phyloP scores from a whole-genome alignment of 2,797 vertebrate species.

The Calcarius lapponicus region DNA sequence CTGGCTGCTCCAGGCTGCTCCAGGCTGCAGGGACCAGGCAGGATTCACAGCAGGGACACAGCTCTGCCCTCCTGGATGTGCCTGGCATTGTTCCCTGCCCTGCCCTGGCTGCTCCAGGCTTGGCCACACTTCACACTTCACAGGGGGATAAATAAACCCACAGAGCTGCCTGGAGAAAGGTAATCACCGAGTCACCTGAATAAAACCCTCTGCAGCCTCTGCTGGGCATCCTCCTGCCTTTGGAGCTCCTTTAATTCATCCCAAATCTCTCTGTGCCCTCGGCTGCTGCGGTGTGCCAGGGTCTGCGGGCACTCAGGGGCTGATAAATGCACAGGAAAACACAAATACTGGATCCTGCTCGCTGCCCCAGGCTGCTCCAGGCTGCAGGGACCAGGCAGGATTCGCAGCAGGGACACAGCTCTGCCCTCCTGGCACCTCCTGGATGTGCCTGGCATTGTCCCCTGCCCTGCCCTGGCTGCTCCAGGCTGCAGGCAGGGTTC shows the following conservation, averaged over 20 bases:
- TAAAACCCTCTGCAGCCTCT: background rate
- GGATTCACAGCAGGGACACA: too few relatives aligned
- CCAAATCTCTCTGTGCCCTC: background rate
- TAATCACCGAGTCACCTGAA: background rate
- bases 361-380: background rate
- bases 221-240: background rate
- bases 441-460: rapidly evolving
- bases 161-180: background rate
- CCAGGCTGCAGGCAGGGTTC: background rate
- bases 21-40: too few relatives aligned
- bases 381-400: background rate
- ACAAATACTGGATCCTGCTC: background rate
- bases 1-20: background rate
- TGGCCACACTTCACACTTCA: background rate
- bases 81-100: too few relatives aligned
- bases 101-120: background rate
- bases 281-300: background rate
- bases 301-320: background rate
- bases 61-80: too few relatives aligned
- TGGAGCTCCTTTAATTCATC: background rate
- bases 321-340: background rate
- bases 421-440: background rate
- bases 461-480: background rate
- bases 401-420: background rate
- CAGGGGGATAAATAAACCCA: background rate